Conservation (phyloP, 2,797 vertebrate genomes). For the Coilia nasus region DNA sequence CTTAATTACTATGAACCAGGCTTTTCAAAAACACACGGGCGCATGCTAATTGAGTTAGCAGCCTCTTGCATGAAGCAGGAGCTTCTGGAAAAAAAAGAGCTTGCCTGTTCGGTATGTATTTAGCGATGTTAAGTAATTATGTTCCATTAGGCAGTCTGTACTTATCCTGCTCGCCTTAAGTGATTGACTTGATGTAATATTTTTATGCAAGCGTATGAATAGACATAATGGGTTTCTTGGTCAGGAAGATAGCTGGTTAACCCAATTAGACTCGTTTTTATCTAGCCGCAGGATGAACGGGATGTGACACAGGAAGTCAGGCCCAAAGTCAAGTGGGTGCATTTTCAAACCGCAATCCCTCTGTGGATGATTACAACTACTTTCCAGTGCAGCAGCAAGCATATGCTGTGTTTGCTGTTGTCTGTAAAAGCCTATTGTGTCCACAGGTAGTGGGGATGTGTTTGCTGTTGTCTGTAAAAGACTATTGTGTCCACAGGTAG, state of each 20-base stretch:
- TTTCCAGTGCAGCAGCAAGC: neutral
- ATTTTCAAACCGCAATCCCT: neutral
- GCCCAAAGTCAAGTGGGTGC: neutral
- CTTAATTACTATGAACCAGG: conserved; percentile 79
- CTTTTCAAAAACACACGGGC: conserved; percentile 77
- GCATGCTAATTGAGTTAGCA: conserved; percentile 79
- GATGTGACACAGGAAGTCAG: neutral
- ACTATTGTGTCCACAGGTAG: no score
- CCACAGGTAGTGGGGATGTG: neutral
- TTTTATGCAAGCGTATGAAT: conserved; percentile 39
- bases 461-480: neutral
- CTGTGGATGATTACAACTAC: neutral
- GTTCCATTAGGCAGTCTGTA: conserved; percentile 57
- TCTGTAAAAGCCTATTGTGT: neutral
- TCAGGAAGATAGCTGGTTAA: neutral
- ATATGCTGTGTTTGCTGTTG: neutral
- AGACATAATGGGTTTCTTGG: neutral
- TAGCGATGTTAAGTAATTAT: conserved; percentile 71
- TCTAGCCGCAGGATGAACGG: neutral
- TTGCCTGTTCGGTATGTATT: conserved; percentile 66
- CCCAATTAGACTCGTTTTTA: neutral
- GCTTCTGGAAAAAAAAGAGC: conserved; percentile 22
- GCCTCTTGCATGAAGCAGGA: conserved; percentile 62
- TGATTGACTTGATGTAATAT: conserved; percentile 47
- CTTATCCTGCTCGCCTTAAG: conserved; percentile 46